Base-by-base conservation (phyloP, 2,888 invertebrate species). In the Eilema griseolum region DNA sequence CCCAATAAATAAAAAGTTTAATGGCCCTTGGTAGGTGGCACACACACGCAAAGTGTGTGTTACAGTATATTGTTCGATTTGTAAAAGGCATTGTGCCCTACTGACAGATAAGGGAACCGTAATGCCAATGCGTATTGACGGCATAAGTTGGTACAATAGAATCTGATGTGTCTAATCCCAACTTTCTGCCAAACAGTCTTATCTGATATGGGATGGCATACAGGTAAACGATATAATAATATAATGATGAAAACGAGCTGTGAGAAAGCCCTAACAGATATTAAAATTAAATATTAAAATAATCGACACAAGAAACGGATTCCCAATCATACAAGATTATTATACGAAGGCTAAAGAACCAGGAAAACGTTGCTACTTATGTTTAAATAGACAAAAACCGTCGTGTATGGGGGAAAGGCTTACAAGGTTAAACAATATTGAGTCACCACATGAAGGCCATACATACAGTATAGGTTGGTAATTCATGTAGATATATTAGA, bases 91-190 rank as follows among this genome's bases (percentile, higher is more conserved):
- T 91, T 93, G 90, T 93, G 86, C 90, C 59, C 41, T 92, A 91
- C 90, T 71, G 92, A 92, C 93, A 93, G 93, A 93, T 94, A 94
- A 94, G 91, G 89, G 86, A 86, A 85, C 81, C 81, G 90, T 90
- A 91, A 92, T 90, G 90, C 90, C 90, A 91, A 92, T 90, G 90
- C 90, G 88, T 85, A 81, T 89, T 87, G 86, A 85, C 87, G 83
- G 85, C 83, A 62, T 20, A 64, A 69, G 33, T n/a, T n/a, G n/a
- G n/a, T 86, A 91, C 89, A 92, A 89, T 88, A 87, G 89, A 87
- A 88, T 89, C 88, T 88, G 85, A 76, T 78, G 78, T 80, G 78
- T 78, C 80, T 82, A 83, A 85, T 83, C 75, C 81, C 83, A 79
- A 78, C 81, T 83, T 75, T 77, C 78, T 74, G 78, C 81, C 80